Base-by-base conservation (phyloP, 2,888 invertebrate genomes). In the Craniophora ligustri region DNA sequence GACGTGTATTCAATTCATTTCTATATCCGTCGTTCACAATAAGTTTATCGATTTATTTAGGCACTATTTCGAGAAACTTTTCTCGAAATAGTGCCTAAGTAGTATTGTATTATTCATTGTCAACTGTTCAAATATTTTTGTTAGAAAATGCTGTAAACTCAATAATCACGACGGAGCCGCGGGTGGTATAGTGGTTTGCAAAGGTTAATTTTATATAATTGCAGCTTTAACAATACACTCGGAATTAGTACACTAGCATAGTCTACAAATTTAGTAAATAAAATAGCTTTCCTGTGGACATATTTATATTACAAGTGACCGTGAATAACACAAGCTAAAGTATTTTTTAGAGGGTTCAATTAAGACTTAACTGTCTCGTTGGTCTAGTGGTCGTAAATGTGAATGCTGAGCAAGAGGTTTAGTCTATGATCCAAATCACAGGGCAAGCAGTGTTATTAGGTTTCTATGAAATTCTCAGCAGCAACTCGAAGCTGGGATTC, bases 141-240 rank as follows among this genome's bases (percentile, higher is more conserved):
- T 46, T 26, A 36, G 21, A 62, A 60, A 64, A 59, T 45, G 38
- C 39, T 54, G 57, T 55, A 60, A 48, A 59, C 64, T 53, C 58
- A 49, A 60, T 53, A 62, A 66, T 59, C 73, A 76, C 67, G 62
- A 75, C 63, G 69, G 35, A 39, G 71, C 75, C 72, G 62, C 70
- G 51, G 70, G 76, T 70, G 61, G 72, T 79, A 79, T 82, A 81
- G 82, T 78, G 79, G 79, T 79, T 76, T 81, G 82, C 81, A 82
- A 84, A 86, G 85, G 84, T 85, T 82, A 84, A 84, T 81, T 84
- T 80, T 86, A 87, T 87, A 85, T 83, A 86, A 87, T 87, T 81
- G 82, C 73, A 71, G 76, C 69, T 78, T 56, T 78, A 79, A 87
- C 86, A 86, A 85, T 85, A 79, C 88, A 76, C 81, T 60, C 54